A percentile compares a stretch with the other conserved stretches of the same genome.
Evolutionary conservation across 2,113 vertebrate species (phyloP).

Genomic region (Vidua chalybeata): DNA sequence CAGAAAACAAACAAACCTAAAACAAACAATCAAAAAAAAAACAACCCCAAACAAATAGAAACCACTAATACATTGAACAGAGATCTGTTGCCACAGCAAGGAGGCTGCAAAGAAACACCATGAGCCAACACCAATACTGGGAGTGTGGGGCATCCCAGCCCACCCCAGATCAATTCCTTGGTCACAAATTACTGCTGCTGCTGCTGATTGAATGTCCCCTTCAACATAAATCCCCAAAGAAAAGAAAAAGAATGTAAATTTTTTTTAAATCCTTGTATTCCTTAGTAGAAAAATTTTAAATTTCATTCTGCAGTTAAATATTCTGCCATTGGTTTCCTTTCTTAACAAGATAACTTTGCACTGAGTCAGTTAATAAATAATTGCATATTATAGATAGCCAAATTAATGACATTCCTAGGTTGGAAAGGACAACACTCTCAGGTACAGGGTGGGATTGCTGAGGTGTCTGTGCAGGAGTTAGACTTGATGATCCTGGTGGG

Average conservation of each 20-base stretch:
- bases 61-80: background rate
- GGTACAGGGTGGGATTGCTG: background rate
- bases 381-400: background rate
- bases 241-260: background rate
- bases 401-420: background rate
- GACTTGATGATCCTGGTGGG: background rate
- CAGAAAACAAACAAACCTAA: too few relatives aligned
- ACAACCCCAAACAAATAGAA: too few relatives aligned
- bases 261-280: fast-evolving
- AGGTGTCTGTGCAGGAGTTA: background rate
- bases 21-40: too few relatives aligned
- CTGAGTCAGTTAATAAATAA: background rate
- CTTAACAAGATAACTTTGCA: background rate
- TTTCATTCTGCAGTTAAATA: background rate
- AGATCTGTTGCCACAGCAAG: background rate
- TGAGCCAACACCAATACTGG: background rate
- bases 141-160: background rate
- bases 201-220: background rate
- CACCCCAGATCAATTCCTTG: background rate
- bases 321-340: background rate
- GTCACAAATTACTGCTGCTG: background rate
- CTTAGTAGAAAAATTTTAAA: background rate
- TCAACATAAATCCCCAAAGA: background rate
- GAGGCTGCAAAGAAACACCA: background rate
- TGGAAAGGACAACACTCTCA: background rate